Evolutionary conservation across 2,113 vertebrate genomes (phyloP).

Genomic region (Ciconia stormi): DNA sequence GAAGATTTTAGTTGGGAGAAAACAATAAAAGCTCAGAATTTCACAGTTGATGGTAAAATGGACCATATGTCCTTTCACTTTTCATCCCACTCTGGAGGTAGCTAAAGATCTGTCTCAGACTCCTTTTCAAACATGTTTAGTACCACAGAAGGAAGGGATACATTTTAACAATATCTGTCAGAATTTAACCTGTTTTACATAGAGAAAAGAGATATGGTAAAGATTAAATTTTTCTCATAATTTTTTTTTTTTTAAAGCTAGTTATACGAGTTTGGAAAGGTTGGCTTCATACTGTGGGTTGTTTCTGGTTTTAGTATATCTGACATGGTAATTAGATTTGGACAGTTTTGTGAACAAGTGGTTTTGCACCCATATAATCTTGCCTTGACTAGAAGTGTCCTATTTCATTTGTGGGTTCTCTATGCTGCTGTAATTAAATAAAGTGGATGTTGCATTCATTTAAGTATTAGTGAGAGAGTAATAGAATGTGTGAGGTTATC

Average conservation of each 20-base stretch:
- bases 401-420: not conserved
- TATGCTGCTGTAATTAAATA: not conserved
- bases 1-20: not conserved
- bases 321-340: constrained; percentile 2
- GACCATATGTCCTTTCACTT: not conserved
- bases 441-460: not conserved
- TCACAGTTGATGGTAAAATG: not conserved
- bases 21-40: not conserved
- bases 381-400: not conserved
- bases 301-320: not conserved
- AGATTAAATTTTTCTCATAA: constrained; percentile 20
- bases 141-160: not conserved
- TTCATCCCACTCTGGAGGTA: not conserved
- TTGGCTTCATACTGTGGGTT: not conserved
- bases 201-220: not conserved
- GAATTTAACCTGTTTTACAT: not conserved
- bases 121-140: not conserved
- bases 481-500: not conserved
- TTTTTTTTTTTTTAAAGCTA: constrained; percentile 13
- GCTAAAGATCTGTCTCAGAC: not conserved
- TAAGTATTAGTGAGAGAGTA: not conserved
- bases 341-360: constrained; percentile 1
- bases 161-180: not conserved
- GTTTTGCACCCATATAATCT: not conserved
- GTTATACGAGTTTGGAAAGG: constrained; percentile 36